These are phyloP conservation scores for Perithous albicinctus DNA, from an alignment of 2,888 invertebrate species.

Conservation along the genomic window DNA sequence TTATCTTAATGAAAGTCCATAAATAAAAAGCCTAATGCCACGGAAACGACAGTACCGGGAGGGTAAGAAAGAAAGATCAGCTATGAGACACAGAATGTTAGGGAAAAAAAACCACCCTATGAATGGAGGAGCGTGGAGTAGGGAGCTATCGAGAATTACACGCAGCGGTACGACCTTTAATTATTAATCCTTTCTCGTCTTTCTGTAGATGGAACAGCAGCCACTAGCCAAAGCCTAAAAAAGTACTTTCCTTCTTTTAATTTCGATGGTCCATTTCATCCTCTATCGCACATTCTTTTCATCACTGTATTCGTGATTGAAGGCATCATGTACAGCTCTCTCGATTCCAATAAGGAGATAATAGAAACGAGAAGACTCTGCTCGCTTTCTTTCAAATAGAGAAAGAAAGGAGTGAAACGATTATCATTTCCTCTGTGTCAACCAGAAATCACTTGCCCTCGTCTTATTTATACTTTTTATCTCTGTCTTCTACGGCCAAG, in stretches of 20 bases:
- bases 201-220: slow-evolving; percentile 26
- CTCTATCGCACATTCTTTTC: slow-evolving; percentile 16
- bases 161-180: slow-evolving; percentile 66
- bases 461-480: background rate
- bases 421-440: slow-evolving; percentile 35
- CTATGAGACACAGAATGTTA: slow-evolving; percentile 49
- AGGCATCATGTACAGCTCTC: background rate
- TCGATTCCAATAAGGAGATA: background rate
- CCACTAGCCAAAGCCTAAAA: background rate
- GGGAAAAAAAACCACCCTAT: slow-evolving; percentile 75
- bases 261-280: slow-evolving; percentile 37
- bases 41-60: slow-evolving; percentile 76
- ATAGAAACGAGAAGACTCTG: background rate
- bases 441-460: slow-evolving; percentile 30
- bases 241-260: slow-evolving; percentile 38
- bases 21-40: slow-evolving; percentile 84
- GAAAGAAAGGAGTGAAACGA: background rate
- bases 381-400: background rate
- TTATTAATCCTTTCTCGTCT: slow-evolving; percentile 66
- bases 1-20: slow-evolving; percentile 84
- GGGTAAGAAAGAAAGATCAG: slow-evolving; percentile 49
- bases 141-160: slow-evolving; percentile 66
- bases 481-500: slow-evolving; percentile 9
- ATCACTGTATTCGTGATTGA: slow-evolving; percentile 1
- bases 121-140: slow-evolving; percentile 29